Base-by-base conservation (phyloP, 2,797 vertebrate genomes). In the Emydoidea blandingii region DNA sequence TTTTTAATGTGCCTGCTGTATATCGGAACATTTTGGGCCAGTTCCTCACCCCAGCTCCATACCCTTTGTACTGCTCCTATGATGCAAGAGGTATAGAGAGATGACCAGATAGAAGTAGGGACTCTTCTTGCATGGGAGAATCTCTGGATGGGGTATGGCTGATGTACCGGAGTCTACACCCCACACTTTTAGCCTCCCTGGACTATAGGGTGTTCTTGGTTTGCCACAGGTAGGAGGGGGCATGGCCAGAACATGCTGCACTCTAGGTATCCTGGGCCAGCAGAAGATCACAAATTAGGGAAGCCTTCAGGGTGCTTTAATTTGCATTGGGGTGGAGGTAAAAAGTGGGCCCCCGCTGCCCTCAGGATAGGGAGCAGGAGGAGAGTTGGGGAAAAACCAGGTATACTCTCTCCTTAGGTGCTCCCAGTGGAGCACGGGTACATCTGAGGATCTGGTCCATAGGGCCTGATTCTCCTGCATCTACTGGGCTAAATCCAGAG, bases 341-440 rank as follows among this genome's bases (percentile, higher is more conserved):
- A 34, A 81, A 88, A 62, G 59, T 54, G 18, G 52, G 18, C 2
- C 72, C 8, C 16, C 59, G 19, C 19, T 78, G 27, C 29, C 5
- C 27, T 41, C 18, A 57, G 29, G 4, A 31, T 79, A n/a, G 15
- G 34, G 21, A 85, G 54, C 29, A 79, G 23, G 4, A 78, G 6
- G 83, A 27, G 53, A 87, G 34, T 3, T 15, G 37, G 31, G 8
- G 34, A 79, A 3, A 25, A 10, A 27, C 86, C 10, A 0, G 0
- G 56, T 81, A 15, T 85, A 5, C 5, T 88, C 10, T 92, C 3
- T 0, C 1, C 29, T 12, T 44, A 59, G 56, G 27, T 79, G 47
- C 14, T 29, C 44, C 29, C 29, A 19, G 49, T 47, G 89, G 89
- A 93, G 25, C 47, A 88, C 18, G 83, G 21, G 10, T 81, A 10